Percentiles rank a stretch among this genome's conserved stretches.
Evolutionary conservation across 92 coral and sea anemone genomes (phyloP).

Genomic region (Actinostola sp.): DNA sequence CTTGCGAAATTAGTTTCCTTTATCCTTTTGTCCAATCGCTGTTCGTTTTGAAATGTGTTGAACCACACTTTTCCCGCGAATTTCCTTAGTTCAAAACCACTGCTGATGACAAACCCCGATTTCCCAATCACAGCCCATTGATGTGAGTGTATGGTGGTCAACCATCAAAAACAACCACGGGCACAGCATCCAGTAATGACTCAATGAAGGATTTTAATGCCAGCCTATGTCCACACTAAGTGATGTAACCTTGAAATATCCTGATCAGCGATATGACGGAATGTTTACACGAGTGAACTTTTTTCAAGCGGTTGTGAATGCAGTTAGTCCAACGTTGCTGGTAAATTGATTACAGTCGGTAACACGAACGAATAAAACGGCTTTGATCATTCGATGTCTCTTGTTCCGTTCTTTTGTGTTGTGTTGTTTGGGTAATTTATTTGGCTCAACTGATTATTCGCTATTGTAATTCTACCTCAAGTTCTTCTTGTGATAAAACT

Average conservation of each 20-base stretch:
- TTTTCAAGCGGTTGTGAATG: conserved; percentile 15
- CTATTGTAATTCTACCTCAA: conserved; percentile 93
- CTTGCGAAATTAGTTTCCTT: conserved; percentile 80
- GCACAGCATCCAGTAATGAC: conserved; percentile 30
- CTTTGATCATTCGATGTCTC: conserved; percentile 9
- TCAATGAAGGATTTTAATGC: conserved; percentile 34
- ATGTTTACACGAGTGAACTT: conserved; percentile 39
- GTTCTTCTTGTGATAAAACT: conserved; percentile 83
- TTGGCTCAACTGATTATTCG: conserved; percentile 75
- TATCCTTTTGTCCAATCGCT: conserved; percentile 75
- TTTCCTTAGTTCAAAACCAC: conserved; percentile 60
- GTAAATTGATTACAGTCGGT: conserved; percentile 28
- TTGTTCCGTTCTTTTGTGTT: conserved; percentile 47
- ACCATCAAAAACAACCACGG: neutral
- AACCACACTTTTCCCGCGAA: conserved; percentile 83
- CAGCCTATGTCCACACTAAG: conserved; percentile 39
- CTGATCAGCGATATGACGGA: conserved; percentile 35
- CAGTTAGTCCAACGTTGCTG: conserved; percentile 5
- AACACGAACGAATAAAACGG: conserved; percentile 1
- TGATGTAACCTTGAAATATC: conserved; percentile 34
- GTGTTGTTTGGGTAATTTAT: conserved; percentile 77
- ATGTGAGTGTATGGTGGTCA: neutral
- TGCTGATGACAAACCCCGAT: conserved; percentile 23
- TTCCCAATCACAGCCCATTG: conserved; percentile 29
- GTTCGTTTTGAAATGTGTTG: conserved; percentile 15